A percentile compares a stretch with the other conserved stretches of the same genome.
Conservation (phyloP, 2,113 vertebrate species). For the Neodon shergylaensis region DNA sequence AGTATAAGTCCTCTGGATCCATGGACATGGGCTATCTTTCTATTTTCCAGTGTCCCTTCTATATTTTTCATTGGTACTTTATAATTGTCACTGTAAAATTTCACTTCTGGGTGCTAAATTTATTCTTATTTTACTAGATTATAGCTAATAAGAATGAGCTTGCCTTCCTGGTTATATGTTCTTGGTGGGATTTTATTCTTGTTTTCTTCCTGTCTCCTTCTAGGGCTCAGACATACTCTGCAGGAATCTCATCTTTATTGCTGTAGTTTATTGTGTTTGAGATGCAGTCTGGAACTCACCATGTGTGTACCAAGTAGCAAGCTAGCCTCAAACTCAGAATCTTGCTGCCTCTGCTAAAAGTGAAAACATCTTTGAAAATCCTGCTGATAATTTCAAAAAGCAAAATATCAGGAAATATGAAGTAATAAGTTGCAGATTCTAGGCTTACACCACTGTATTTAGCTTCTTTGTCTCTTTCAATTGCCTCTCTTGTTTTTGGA, state of each 20-base stretch:
- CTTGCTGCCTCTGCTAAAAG: neutral
- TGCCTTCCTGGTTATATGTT: neutral
- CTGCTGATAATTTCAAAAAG: neutral
- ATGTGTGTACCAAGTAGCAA: neutral
- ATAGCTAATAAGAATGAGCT: neutral
- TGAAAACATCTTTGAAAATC: neutral
- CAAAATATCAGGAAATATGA: neutral
- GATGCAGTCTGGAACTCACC: neutral
- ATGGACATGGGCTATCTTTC: neutral
- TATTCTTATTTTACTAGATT: neutral
- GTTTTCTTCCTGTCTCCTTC: neutral
- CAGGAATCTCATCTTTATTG: neutral
- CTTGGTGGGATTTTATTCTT: no score
- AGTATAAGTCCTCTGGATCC: neutral
- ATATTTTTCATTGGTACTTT: neutral
- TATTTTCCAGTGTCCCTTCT: neutral
- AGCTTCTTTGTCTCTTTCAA: neutral
- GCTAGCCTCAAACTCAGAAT: neutral
- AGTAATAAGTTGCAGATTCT: neutral
- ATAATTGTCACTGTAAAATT: neutral
- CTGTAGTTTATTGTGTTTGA: neutral
- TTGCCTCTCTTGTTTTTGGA: neutral
- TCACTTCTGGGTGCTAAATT: neutral
- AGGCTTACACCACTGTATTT: neutral
- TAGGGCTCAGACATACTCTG: neutral